phyloP scores from a whole-genome alignment of 1,140 invertebrate genomes.

The Drosophila navojoa region DNA sequence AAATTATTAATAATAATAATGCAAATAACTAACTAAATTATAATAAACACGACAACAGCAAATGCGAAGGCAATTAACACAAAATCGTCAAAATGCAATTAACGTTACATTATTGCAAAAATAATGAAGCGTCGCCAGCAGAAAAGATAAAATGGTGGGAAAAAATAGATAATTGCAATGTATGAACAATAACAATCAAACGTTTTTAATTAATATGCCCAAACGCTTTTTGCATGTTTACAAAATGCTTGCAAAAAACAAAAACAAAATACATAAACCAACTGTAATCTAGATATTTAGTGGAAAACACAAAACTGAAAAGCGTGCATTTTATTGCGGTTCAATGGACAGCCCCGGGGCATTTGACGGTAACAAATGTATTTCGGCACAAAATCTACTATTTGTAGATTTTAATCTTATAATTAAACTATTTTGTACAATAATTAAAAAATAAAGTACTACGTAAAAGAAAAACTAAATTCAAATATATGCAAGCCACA shows the following conservation, averaged over 20 bases:
- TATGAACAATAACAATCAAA: conserved; percentile 50
- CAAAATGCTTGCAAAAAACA: conserved; percentile 3
- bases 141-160: conserved; percentile 15
- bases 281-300: conserved; percentile 29
- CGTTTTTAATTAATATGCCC: conserved; percentile 43
- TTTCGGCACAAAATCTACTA: conserved; percentile 50
- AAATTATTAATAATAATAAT: conserved; percentile 40
- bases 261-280: not conserved
- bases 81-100: conserved; percentile 69
- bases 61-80: conserved; percentile 61
- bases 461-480: not conserved
- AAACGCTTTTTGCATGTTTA: not conserved
- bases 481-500: no score
- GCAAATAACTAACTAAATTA: conserved; percentile 42
- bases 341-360: conserved; percentile 18
- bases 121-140: conserved; percentile 36
- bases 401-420: conserved; percentile 29
- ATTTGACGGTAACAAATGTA: conserved; percentile 42
- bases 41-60: conserved; percentile 14
- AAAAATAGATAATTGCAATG: conserved; percentile 36
- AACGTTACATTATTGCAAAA: conserved; percentile 53
- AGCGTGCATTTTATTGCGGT: conserved; percentile 46
- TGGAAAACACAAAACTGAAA: conserved; percentile 29
- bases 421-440: conserved; percentile 49
- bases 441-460: conserved; percentile 46